Evolutionary conservation across 2,888 invertebrate species (phyloP).

Genomic region (Pollenia labialis): DNA sequence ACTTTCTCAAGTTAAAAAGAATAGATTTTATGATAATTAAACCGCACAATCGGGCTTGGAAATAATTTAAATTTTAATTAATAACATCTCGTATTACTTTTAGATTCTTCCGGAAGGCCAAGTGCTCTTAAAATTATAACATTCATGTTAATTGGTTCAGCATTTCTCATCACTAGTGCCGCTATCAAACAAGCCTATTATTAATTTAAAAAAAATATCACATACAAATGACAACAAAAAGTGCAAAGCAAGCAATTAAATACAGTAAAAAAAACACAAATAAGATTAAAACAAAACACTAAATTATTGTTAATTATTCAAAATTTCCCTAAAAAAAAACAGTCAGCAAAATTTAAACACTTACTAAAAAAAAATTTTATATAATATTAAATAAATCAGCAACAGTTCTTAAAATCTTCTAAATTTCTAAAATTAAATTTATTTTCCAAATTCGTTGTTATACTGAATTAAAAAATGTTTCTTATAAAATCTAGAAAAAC

Average conservation of each 20-base stretch:
- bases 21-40: too few species aligned
- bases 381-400: too few species aligned
- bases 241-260: not conserved
- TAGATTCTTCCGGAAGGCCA: slow-evolving; percentile 84
- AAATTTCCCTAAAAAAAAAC: too few species aligned
- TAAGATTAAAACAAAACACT: not conserved
- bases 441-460: too few species aligned
- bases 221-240: slow-evolving; percentile 15
- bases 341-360: too few species aligned
- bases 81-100: slow-evolving; percentile 47
- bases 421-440: too few species aligned
- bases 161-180: slow-evolving; percentile 83
- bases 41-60: too few species aligned
- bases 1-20: too few species aligned
- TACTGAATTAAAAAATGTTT: too few species aligned
- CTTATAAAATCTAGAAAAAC: not conserved
- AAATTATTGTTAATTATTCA: not conserved
- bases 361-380: too few species aligned
- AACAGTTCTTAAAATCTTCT: too few species aligned
- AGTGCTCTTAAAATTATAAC: slow-evolving; percentile 84
- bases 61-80: too few species aligned
- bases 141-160: slow-evolving; percentile 82
- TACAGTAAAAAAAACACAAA: slow-evolving; percentile 11
- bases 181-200: slow-evolving; percentile 83
- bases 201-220: slow-evolving; percentile 47